Conservation (phyloP, 2,888 invertebrate genomes). For the Drosophila buzzatii region DNA sequence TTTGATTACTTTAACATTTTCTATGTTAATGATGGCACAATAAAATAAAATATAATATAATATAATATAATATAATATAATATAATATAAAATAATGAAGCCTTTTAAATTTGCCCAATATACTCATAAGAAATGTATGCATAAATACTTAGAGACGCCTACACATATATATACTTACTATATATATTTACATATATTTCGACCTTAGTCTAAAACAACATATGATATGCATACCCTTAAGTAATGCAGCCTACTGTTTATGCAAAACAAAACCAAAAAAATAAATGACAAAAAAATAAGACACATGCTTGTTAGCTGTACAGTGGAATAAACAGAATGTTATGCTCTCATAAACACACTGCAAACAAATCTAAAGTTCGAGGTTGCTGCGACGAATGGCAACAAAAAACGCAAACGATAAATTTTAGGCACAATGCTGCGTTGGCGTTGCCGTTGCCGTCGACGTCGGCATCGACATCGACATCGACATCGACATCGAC, state of each 20-base stretch:
- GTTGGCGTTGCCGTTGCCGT: conserved; percentile 21
- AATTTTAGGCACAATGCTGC: conserved; percentile 75
- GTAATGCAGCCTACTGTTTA: conserved; percentile 13
- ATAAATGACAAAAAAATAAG: conserved; percentile 34
- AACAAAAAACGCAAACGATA: conserved; percentile 55
- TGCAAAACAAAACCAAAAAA: conserved; percentile 17
- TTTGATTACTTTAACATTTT: not conserved
- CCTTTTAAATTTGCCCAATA: too few species aligned
- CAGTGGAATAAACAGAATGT: conserved; percentile 66
- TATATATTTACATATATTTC: not conserved
- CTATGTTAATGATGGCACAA: too few species aligned
- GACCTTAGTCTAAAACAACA: conserved; percentile 3
- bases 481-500: conserved; percentile 32
- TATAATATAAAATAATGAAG: too few species aligned
- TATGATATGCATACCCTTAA: conserved; percentile 22
- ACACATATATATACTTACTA: not conserved
- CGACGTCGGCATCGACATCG: conserved; percentile 16
- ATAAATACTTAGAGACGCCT: too few species aligned
- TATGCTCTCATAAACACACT: conserved; percentile 80
- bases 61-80: too few species aligned
- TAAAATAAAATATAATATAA: too few species aligned
- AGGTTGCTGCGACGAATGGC: conserved; percentile 77
- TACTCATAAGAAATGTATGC: too few species aligned
- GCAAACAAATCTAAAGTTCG: conserved; percentile 82
- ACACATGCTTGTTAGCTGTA: conserved; percentile 47